Percentiles rank a stretch among this genome's conserved stretches.
Evolutionary conservation across 2,797 vertebrate species (phyloP).

Genomic region (Tympanoctomys barrerae): DNA sequence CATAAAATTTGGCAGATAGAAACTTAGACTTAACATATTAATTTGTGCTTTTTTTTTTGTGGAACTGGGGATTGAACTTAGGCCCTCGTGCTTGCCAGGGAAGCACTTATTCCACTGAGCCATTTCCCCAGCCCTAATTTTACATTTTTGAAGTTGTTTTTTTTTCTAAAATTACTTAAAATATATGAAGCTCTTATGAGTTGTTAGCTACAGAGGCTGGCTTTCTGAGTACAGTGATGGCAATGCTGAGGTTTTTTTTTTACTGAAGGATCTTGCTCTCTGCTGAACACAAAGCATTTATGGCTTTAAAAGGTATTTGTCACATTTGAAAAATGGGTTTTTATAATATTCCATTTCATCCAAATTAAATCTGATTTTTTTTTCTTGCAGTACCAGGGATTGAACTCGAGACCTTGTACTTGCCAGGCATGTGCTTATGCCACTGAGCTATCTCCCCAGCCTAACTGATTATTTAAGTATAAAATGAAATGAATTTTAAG

Average conservation of each 20-base stretch:
- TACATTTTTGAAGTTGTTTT: not conserved
- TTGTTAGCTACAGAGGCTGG: not conserved
- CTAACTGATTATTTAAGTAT: not conserved
- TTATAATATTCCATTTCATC: not conserved
- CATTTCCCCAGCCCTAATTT: too few relatives aligned
- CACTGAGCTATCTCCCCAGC: too few relatives aligned
- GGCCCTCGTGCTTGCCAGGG: too few relatives aligned
- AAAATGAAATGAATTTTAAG: not conserved
- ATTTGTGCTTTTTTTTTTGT: not conserved
- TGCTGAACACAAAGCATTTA: not conserved
- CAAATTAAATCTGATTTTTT: not conserved
- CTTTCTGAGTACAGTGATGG: not conserved
- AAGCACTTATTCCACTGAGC: too few relatives aligned
- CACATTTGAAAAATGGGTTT: not conserved
- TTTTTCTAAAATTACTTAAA: constrained; percentile 14
- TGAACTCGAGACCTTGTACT: too few relatives aligned
- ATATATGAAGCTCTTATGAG: not conserved
- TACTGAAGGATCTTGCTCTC: not conserved
- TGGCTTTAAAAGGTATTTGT: constrained; percentile 4
- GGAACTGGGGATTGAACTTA: too few relatives aligned
- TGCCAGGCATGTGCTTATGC: too few relatives aligned
- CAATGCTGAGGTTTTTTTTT: not conserved
- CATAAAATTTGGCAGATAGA: not conserved
- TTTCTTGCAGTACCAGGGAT: too few relatives aligned
- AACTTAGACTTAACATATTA: constrained; percentile 6